Conservation (phyloP, 2,888 invertebrate species). For the Crioceris asparagi region DNA sequence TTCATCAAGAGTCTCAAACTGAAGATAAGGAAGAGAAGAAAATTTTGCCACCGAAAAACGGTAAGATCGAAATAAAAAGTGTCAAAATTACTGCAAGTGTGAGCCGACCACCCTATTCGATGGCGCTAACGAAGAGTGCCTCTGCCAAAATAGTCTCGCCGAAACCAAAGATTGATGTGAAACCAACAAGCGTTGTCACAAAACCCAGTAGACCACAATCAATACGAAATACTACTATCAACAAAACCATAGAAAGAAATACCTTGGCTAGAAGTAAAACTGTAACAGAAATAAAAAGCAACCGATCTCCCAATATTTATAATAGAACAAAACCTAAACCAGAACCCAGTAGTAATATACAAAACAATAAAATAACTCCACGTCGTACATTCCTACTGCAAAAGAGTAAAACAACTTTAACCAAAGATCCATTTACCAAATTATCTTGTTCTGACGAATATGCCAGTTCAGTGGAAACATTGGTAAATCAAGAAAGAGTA, state of each 20-base stretch:
- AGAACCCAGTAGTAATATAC: constrained; percentile 1
- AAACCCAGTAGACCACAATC: background rate
- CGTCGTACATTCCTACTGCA: constrained; percentile 11
- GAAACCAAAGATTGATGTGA: constrained; percentile 27
- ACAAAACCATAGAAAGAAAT: constrained; percentile 12
- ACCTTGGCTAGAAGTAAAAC: constrained; percentile 33
- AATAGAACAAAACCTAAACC: constrained; percentile 9
- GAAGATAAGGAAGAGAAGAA: constrained; percentile 31
- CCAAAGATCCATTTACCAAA: constrained; percentile 24
- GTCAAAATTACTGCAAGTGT: constrained; percentile 20
- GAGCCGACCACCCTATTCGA: constrained; percentile 37
- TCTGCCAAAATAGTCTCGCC: constrained; percentile 28
- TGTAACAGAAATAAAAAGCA: constrained; percentile 34
- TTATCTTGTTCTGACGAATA: constrained; percentile 24
- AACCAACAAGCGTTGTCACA: constrained; percentile 14
- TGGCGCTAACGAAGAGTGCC: constrained; percentile 37
- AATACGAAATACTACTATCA: background rate
- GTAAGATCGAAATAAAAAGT: constrained; percentile 20
- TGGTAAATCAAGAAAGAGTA: constrained; percentile 31
- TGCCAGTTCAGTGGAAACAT: constrained; percentile 34
- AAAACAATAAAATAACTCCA: background rate
- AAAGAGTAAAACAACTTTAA: constrained; percentile 27
- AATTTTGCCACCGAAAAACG: constrained; percentile 9
- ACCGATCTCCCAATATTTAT: constrained; percentile 6
- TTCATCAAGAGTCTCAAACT: constrained; percentile 35